Percentiles rank a stretch among this genome's conserved stretches.
phyloP scores from a whole-genome alignment of 2,797 vertebrate species.

The Falco cherrug region DNA sequence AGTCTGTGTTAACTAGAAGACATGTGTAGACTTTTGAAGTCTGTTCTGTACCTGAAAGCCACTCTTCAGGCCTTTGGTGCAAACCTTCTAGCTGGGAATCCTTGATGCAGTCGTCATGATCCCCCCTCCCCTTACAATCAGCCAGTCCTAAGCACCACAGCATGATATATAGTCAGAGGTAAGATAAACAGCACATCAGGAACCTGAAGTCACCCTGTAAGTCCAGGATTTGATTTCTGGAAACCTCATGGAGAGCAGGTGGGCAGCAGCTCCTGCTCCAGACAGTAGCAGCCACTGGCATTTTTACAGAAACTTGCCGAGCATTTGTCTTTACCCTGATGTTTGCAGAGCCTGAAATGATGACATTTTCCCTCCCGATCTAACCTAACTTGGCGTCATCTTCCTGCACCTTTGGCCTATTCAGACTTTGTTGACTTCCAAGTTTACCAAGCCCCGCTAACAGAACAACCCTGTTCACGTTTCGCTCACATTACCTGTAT shows the following conservation, averaged over 20 bases:
- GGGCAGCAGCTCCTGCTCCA: not conserved
- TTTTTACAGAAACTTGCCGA: not conserved
- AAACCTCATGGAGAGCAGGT: not conserved
- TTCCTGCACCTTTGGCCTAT: not conserved
- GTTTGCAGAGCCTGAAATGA: not conserved
- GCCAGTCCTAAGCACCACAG: not conserved
- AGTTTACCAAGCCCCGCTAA: not conserved
- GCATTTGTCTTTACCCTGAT: not conserved
- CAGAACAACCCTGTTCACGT: accelerated
- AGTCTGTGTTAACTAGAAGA: not conserved
- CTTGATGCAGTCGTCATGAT: not conserved
- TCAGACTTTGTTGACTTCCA: not conserved
- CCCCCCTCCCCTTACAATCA: not conserved
- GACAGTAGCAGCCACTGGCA: not conserved
- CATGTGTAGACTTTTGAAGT: accelerated
- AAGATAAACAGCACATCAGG: not conserved
- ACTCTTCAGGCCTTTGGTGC: not conserved
- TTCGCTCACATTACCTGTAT: conserved; percentile 83
- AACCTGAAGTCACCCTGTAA: not conserved
- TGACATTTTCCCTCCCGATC: not conserved
- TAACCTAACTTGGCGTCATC: not conserved
- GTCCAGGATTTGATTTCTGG: not conserved
- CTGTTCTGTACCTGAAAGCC: not conserved
- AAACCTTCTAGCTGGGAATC: not conserved
- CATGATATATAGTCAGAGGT: not conserved